Base-by-base conservation (phyloP, 2,888 invertebrate genomes). In the Erannis defoliaria region DNA sequence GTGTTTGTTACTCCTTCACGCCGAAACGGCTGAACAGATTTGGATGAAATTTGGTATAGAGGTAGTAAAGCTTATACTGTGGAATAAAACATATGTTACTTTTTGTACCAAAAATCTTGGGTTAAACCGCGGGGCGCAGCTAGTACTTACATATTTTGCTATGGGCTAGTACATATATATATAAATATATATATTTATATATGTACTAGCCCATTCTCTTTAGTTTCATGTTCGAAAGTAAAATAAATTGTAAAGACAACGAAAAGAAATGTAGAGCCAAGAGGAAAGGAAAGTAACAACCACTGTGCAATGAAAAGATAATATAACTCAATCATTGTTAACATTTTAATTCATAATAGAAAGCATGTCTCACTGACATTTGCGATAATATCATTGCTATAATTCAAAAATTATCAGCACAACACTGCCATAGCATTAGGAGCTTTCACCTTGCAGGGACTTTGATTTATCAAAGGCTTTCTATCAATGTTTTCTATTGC, bases 331-430 rank as follows among this genome's bases (percentile, higher is more conserved):
- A 65, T 67, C 68, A 64, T 63, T 60, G 66, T 64, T 65, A 62
- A 62, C 66, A 63, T 62, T 64, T 60, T 64, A 62, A 58, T 68
- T 64, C 37, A 40, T 10, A 51, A 60, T 60, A 60, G 60, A 64
- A 55, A 58, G 59, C 50, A 50, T 62, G 57, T 60, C 59, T 49
- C 57, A 57, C 48, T 60, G 65, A 65, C 56, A 50, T 58, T 57
- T 54, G 50, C 45, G 70, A 71, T 71, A 62, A 66, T 64, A 71
- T 71, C 71, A 35, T 55, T 55, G 49, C 56, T 57, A 53, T 62
- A 64, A 60, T 58, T 68, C 45, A 26, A 49, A 66, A 63, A 62
- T 64, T 50, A 55, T 59, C 42, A 58, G 46, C 57, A 62, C 64
- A 66, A 37, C 66, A 26, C 37, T 31, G 62, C 54, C 61, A 57